A percentile compares a stretch with the other conserved stretches of the same genome.
Evolutionary conservation across 1,140 invertebrate species (phyloP).

Genomic region (Octopus sinensis): DNA sequence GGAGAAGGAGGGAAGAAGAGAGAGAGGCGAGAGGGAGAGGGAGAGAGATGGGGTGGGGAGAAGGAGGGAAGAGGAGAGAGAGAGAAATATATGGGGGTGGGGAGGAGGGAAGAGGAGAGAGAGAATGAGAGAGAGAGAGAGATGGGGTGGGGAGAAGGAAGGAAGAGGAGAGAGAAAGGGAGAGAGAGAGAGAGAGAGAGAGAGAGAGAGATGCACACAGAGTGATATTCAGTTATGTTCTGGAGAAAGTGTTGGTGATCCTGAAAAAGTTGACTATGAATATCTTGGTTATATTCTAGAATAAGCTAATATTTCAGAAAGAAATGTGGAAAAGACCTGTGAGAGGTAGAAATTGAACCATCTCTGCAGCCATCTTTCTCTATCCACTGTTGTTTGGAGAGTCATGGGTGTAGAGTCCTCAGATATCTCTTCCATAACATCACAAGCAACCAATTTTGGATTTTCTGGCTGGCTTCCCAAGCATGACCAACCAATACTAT

Average conservation of each 20-base stretch:
- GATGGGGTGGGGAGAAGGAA: not conserved
- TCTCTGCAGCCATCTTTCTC: no score
- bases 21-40: not conserved
- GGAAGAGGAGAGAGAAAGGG: not conserved
- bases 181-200: not conserved
- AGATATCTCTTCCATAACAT: no score
- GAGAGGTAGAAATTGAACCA: no score
- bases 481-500: no score
- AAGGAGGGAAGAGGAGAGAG: not conserved
- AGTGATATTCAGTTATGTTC: not conserved
- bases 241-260: not conserved
- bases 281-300: no score
- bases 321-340: no score
- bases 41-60: not conserved
- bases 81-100: not conserved
- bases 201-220: not conserved
- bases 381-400: no score
- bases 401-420: no score
- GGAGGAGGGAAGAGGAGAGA: not conserved
- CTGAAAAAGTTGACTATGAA: no score
- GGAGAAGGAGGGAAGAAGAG: not conserved
- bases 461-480: no score
- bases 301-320: no score
- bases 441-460: no score
- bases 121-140: not conserved